phyloP scores from a whole-genome alignment of 2,888 invertebrate species.

The Nomada ferruginata region DNA sequence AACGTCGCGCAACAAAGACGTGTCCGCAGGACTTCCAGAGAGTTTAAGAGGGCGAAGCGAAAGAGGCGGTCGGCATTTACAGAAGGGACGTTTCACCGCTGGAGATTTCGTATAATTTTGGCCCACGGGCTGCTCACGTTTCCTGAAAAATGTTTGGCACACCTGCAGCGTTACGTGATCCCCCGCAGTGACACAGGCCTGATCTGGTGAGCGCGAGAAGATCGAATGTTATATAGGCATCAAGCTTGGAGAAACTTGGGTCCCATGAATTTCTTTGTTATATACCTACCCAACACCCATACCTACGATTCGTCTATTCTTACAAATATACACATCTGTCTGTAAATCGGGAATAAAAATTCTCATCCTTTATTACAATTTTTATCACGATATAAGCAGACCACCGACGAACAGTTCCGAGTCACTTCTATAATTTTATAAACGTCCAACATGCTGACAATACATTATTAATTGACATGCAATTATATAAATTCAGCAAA shows the following conservation, averaged over 20 bases:
- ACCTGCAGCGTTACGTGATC: slow-evolving; percentile 74
- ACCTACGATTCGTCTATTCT: neutral
- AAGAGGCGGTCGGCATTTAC: slow-evolving; percentile 53
- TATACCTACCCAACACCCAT: slow-evolving; percentile 13
- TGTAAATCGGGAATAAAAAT: neutral
- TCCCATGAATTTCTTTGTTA: slow-evolving; percentile 16
- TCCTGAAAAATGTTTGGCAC: slow-evolving; percentile 73
- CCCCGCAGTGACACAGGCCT: slow-evolving; percentile 63
- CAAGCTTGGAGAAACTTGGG: slow-evolving; percentile 34
- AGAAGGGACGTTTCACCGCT: slow-evolving; percentile 61
- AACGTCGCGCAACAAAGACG: slow-evolving; percentile 48
- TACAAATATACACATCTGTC: neutral
- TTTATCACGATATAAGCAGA: too few relatives aligned
- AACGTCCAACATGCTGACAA: too few relatives aligned
- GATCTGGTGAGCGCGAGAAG: slow-evolving; percentile 44
- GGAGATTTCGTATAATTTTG: slow-evolving; percentile 71
- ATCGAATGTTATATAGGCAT: slow-evolving; percentile 38
- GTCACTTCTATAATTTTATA: too few relatives aligned
- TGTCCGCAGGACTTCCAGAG: slow-evolving; percentile 38
- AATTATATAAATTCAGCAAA: too few relatives aligned
- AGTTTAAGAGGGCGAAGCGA: slow-evolving; percentile 51
- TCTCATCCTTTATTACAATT: too few relatives aligned
- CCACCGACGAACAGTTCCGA: too few relatives aligned
- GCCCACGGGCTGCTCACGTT: slow-evolving; percentile 63
- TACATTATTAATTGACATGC: too few relatives aligned